phyloP scores from a whole-genome alignment of 2,113 vertebrate genomes.

The Gallinago paraguaiae region DNA sequence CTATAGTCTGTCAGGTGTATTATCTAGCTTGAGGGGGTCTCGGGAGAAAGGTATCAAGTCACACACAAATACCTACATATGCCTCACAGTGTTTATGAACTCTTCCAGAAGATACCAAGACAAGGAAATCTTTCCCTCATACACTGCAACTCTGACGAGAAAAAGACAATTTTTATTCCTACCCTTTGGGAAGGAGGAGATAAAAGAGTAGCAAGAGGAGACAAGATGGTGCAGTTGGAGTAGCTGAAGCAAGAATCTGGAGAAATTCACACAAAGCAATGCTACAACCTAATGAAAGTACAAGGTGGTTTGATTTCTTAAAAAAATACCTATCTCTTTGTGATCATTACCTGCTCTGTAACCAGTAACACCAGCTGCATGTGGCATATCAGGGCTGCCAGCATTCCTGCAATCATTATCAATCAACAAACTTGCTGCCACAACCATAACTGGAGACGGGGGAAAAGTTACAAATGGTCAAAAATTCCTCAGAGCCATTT shows the following conservation, averaged over 20 bases:
- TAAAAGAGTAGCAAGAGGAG: background rate
- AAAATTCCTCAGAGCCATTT: background rate
- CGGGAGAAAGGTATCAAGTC: background rate
- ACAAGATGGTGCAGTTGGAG: background rate
- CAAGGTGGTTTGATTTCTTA: background rate
- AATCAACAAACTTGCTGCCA: background rate
- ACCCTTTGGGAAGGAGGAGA: background rate
- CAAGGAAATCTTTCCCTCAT: background rate
- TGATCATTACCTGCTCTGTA: background rate
- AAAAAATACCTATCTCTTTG: background rate
- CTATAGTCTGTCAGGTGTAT: accelerated
- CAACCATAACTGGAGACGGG: background rate
- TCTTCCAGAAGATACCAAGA: background rate
- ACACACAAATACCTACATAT: background rate
- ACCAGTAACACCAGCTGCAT: background rate
- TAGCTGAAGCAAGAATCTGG: background rate
- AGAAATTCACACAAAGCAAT: background rate
- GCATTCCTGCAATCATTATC: background rate
- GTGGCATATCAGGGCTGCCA: background rate
- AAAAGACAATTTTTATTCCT: background rate
- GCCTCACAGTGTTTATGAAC: background rate
- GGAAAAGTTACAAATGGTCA: background rate
- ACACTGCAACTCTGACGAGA: background rate
- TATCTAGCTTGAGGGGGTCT: background rate
- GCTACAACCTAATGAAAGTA: background rate